A percentile compares a stretch with the other conserved stretches of the same genome.
phyloP scores from a whole-genome alignment of 1,140 invertebrate genomes.

The Brachionus manjavacas region DNA sequence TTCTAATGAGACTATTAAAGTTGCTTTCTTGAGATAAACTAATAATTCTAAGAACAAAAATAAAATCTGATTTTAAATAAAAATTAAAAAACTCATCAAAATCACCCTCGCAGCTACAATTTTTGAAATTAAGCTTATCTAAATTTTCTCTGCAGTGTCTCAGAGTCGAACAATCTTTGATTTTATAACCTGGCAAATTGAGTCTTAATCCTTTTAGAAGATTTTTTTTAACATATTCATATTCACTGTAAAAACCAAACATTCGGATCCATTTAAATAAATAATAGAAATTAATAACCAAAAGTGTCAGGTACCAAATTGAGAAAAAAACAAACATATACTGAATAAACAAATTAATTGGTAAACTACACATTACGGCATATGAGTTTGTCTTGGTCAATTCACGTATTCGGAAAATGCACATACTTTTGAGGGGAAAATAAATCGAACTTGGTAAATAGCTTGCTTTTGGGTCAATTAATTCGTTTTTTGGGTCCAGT shows the following conservation, averaged over 20 bases:
- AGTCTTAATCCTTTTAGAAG: background rate
- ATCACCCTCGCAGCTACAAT: background rate
- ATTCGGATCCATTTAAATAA: background rate
- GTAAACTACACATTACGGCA: slow-evolving; percentile 33
- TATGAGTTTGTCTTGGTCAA: slow-evolving; percentile 25
- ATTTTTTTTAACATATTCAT: background rate
- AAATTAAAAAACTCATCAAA: background rate
- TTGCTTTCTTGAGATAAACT: background rate
- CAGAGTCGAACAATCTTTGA: background rate
- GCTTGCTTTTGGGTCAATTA: background rate
- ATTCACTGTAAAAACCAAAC: background rate
- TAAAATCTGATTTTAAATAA: slow-evolving; percentile 11
- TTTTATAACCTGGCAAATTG: background rate
- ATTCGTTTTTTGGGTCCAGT: background rate
- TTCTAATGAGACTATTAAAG: background rate
- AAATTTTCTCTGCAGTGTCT: background rate
- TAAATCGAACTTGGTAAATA: slow-evolving; percentile 31
- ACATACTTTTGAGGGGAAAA: slow-evolving; percentile 31
- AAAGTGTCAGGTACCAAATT: background rate
- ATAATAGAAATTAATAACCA: background rate
- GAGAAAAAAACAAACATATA: slow-evolving; percentile 36
- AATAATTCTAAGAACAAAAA: slow-evolving; percentile 3
- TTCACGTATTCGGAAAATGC: slow-evolving; percentile 28
- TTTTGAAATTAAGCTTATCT: background rate
- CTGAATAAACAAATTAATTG: slow-evolving; percentile 38